Evolutionary conservation across 1,140 invertebrate genomes (phyloP).

Genomic region (Trigoniulus corallinus): DNA sequence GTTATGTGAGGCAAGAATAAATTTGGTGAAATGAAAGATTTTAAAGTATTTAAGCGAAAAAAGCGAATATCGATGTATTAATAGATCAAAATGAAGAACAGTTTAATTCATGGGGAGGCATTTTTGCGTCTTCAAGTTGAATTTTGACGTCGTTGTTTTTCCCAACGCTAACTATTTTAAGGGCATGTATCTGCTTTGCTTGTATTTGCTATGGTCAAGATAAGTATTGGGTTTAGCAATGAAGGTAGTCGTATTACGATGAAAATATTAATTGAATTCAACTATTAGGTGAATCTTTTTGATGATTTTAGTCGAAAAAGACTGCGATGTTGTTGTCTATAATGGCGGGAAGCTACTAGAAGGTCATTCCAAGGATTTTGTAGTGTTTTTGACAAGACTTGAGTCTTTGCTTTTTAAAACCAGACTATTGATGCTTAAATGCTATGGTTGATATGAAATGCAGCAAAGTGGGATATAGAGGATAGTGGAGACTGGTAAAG

Average conservation of each 20-base stretch:
- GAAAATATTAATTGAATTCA: too few species aligned
- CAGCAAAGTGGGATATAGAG: too few species aligned
- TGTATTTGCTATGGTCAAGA: not conserved
- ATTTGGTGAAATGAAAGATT: too few species aligned
- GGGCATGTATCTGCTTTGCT: not conserved
- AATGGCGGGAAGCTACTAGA: not conserved
- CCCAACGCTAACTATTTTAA: not conserved
- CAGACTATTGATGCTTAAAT: too few species aligned
- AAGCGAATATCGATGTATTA: not conserved
- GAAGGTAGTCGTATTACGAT: too few species aligned
- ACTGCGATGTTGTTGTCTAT: not conserved
- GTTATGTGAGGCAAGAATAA: too few species aligned
- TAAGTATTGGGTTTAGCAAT: too few species aligned
- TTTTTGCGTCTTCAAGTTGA: conserved; percentile 1
- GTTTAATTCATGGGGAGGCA: conserved; percentile 11
- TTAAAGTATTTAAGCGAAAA: too few species aligned
- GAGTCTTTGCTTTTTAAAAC: too few species aligned
- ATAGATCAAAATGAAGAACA: not conserved
- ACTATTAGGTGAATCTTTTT: not conserved
- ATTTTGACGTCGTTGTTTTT: conserved; percentile 5
- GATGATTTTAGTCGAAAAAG: not conserved
- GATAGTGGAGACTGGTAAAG: too few species aligned
- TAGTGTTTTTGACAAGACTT: too few species aligned
- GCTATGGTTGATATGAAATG: too few species aligned
- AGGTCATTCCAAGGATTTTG: conserved; percentile 8